Conservation (phyloP, 2,113 vertebrate species). For the Stegastes partitus region DNA sequence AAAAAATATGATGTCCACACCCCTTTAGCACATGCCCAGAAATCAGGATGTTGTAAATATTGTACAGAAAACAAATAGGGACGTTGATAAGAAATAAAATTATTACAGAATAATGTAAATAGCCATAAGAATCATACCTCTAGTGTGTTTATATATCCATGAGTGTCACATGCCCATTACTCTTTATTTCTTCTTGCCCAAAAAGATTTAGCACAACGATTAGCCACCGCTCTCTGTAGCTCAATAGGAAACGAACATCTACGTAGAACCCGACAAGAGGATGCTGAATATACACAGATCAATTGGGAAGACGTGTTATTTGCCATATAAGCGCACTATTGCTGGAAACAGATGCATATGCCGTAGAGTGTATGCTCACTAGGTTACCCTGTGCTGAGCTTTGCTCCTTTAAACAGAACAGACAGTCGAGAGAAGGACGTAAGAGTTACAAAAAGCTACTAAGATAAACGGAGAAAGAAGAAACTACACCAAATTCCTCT, state of each 20-base stretch:
- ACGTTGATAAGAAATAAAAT: conserved; percentile 71
- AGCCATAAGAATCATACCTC: conserved; percentile 74
- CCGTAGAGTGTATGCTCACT: conserved; percentile 27
- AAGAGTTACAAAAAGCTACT: conserved; percentile 27
- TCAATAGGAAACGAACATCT: conserved; percentile 42
- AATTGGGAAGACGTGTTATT: conserved; percentile 53
- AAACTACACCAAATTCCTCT: conserved; percentile 12
- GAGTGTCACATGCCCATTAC: conserved; percentile 62
- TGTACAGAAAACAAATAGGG: conserved; percentile 81
- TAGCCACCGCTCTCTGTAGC: conserved; percentile 62
- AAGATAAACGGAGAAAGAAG: conserved; percentile 24
- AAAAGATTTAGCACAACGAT: conserved; percentile 67
- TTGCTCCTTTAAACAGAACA: conserved; percentile 44
- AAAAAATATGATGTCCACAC: conserved; percentile 62
- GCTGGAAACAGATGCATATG: conserved; percentile 56
- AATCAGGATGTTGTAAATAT: conserved; percentile 82
- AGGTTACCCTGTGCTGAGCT: conserved; percentile 30
- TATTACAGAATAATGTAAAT: conserved; percentile 81
- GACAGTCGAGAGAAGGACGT: conserved; percentile 12
- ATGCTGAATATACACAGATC: conserved; percentile 42
- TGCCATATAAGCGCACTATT: conserved; percentile 45
- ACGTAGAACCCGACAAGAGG: conserved; percentile 43
- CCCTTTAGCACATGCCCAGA: conserved; percentile 75
- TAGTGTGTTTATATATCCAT: conserved; percentile 72
- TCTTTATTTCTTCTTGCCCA: conserved; percentile 67